Conservation (phyloP, 2,113 vertebrate species). For the Varanus salvator region DNA sequence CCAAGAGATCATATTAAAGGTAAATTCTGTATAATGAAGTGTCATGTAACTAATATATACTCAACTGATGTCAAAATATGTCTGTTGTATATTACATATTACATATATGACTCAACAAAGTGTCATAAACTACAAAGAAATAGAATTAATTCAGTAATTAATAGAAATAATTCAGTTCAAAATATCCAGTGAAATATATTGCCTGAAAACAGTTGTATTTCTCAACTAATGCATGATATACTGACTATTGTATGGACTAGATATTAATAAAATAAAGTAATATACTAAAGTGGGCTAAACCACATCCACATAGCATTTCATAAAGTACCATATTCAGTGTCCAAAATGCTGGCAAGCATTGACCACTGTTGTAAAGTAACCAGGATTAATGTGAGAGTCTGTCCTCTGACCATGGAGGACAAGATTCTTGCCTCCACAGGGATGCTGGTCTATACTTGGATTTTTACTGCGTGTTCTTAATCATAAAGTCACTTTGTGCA, state of each 20-base stretch:
- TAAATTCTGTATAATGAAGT: background rate
- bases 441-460: background rate
- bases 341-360: background rate
- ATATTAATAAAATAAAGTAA: background rate
- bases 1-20: background rate
- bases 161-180: background rate
- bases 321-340: background rate
- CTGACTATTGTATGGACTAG: too few species aligned
- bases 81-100: background rate
- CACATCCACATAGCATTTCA: background rate
- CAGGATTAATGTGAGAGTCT: background rate
- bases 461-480: conserved; percentile 4
- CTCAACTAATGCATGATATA: background rate
- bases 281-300: background rate
- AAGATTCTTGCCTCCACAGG: background rate
- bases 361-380: background rate
- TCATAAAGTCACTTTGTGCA: background rate
- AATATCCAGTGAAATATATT: background rate
- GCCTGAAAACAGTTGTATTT: background rate
- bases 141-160: too few species aligned
- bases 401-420: background rate
- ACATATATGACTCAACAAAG: background rate
- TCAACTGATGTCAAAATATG: background rate
- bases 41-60: background rate
- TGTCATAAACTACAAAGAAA: background rate